Conservation (phyloP, 64 coral and sea anemone species). For the Pocillopora verrucosa region DNA sequence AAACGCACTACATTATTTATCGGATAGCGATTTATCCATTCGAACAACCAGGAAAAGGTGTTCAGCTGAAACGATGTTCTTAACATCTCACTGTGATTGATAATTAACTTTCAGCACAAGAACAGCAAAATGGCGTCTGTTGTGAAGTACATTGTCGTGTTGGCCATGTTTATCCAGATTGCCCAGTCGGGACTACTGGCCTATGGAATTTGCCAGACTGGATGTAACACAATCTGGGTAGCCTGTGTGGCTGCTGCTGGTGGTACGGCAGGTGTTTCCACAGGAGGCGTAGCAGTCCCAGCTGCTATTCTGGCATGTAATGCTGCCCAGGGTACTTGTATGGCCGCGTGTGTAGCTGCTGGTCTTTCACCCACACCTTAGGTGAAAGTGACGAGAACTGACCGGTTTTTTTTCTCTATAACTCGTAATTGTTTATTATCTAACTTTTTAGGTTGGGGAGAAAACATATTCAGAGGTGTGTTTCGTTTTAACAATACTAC, state of each 20-base stretch:
- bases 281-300: not conserved
- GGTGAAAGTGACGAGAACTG: not conserved
- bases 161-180: not conserved
- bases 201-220: conserved; percentile 2
- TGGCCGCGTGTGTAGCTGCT: conserved; percentile 53
- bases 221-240: conserved; percentile 5
- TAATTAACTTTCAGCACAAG: not conserved
- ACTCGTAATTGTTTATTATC: no score
- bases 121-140: not conserved
- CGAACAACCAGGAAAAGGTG: not conserved
- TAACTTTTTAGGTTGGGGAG: no score
- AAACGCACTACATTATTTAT: not conserved
- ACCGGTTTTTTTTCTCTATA: no score
- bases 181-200: not conserved
- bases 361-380: conserved; percentile 1
- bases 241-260: conserved; percentile 42
- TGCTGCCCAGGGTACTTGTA: conserved; percentile 48
- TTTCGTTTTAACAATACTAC: no score
- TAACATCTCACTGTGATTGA: not conserved
- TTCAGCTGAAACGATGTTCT: not conserved
- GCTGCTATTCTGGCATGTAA: conserved; percentile 49
- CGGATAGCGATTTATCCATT: not conserved
- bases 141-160: not conserved
- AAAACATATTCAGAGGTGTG: no score
- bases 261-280: conserved; percentile 11